Evolutionary conservation across 2,797 vertebrate genomes (phyloP), one percentile per base, ranked within the genome.

Genomic region (Rhinella marina): DNA sequence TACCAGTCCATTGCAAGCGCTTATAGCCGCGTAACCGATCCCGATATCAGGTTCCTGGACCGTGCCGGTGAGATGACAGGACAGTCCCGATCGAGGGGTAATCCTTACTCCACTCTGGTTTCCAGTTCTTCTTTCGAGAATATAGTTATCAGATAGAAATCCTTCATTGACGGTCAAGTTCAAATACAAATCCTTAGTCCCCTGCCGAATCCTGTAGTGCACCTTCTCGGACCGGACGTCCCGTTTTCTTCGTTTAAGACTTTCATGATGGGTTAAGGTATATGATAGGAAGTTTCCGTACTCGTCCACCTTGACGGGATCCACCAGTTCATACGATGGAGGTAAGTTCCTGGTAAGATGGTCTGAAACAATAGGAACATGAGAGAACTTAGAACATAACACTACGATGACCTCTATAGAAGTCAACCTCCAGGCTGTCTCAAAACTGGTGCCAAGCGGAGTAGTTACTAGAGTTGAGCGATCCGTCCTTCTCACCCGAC

Each of bases 1-100:
- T 95, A 99, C 98, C 97, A 99, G 92, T 85, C 98, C 98, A 41
- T 90, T 92, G 89, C 98, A 99, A 57, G 96, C 94, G 92, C 98
- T 99, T 92, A 99, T 94, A 0, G 95, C 96, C 61, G 97, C 97
- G 0, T 91, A 95, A 57, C 98, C 97, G 0, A 79, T 88, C 8
- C 91, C 81, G 0, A 48, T 59, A 9, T 87, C 93, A 0, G 91
- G 90, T 25, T 94, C 92, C 48, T 92, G 91, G 57, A 95, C 97
- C 0, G 95, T 95, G 87, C 98, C 98, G 54, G 92, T 90, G 76
- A 98, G 95, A 86, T 99, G 96, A 90, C 98, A 99, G 75, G 91
- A 91, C 23, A 93, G 92, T 25, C 90, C 93, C 0, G 61, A 89
- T 13, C 0, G 88, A 59, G 91, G 0, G 19, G 79, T 78, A 66